Evolutionary conservation across 2,888 invertebrate genomes (phyloP).

Genomic region (Ectropis crepuscularia): DNA sequence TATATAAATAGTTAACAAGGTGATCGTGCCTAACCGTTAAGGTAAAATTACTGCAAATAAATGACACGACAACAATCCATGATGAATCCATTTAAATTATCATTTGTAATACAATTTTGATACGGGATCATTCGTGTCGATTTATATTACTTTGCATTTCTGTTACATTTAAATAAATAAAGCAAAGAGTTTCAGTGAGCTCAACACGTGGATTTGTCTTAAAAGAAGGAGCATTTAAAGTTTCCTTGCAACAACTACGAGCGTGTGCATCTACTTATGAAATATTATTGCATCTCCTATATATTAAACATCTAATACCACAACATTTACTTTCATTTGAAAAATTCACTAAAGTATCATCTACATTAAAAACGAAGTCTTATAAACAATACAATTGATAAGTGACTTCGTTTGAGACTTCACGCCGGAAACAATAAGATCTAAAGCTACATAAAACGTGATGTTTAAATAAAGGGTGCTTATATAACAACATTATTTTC

Average conservation of each 20-base stretch:
- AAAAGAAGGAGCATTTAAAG: conserved; percentile 50
- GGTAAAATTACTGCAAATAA: conserved; percentile 27
- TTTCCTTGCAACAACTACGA: conserved; percentile 52
- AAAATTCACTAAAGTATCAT: conserved; percentile 49
- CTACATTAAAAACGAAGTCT: conserved; percentile 7
- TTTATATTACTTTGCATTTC: background rate
- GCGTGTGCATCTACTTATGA: conserved; percentile 79
- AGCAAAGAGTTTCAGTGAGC: conserved; percentile 17
- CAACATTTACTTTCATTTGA: conserved; percentile 57
- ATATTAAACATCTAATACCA: conserved; percentile 65
- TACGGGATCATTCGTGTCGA: background rate
- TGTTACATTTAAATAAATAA: conserved; percentile 18
- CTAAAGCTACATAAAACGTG: conserved; percentile 21
- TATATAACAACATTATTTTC: conserved; percentile 44
- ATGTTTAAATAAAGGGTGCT: conserved; percentile 37
- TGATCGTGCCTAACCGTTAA: conserved; percentile 62
- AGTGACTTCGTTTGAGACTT: conserved; percentile 7
- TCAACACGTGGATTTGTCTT: conserved; percentile 24
- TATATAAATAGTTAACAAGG: conserved; percentile 84
- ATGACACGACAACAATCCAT: conserved; percentile 5
- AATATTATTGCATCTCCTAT: conserved; percentile 81
- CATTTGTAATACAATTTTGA: conserved; percentile 1
- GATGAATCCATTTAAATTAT: conserved; percentile 1
- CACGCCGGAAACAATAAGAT: background rate
- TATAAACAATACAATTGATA: conserved; percentile 5